Evolutionary conservation across 2,797 vertebrate species (phyloP).

Genomic region (Microctenopoma stevenorrisi): DNA sequence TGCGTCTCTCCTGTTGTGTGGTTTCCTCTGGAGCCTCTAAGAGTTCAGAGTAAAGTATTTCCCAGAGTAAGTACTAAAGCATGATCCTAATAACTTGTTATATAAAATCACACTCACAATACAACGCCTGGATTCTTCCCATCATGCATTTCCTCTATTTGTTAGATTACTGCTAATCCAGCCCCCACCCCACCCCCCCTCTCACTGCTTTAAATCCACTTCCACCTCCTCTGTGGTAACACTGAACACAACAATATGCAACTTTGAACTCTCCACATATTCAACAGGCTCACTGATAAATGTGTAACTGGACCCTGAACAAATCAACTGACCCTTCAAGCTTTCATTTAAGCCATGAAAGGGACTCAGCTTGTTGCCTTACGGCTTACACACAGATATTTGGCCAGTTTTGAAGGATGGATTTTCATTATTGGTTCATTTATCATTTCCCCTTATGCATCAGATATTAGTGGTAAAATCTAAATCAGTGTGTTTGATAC

Average conservation of each 20-base stretch:
- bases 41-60: slow-evolving; percentile 53
- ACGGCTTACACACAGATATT: neutral
- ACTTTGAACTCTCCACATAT: slow-evolving; percentile 47
- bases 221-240: slow-evolving; percentile 45
- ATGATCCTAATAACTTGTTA: slow-evolving; percentile 65
- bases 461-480: neutral
- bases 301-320: slow-evolving; percentile 31
- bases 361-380: slow-evolving; percentile 21
- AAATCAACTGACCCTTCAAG: slow-evolving; percentile 5
- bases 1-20: neutral
- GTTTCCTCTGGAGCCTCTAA: slow-evolving; percentile 33
- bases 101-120: slow-evolving; percentile 56
- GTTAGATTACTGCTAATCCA: slow-evolving; percentile 77
- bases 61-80: slow-evolving; percentile 49
- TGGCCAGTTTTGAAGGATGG: neutral
- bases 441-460: neutral
- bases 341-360: slow-evolving; percentile 10
- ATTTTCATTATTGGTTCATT: neutral
- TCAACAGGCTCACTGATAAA: slow-evolving; percentile 38
- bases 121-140: slow-evolving; percentile 51
- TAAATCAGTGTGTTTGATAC: too few relatives aligned
- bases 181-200: slow-evolving; percentile 19
- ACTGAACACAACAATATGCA: slow-evolving; percentile 38
- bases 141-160: slow-evolving; percentile 70
- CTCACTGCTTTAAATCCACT: slow-evolving; percentile 55